A percentile compares a stretch with the other conserved stretches of the same genome.
Evolutionary conservation across 1,140 invertebrate species (phyloP).

Genomic region (Hypothenemus hampei): DNA sequence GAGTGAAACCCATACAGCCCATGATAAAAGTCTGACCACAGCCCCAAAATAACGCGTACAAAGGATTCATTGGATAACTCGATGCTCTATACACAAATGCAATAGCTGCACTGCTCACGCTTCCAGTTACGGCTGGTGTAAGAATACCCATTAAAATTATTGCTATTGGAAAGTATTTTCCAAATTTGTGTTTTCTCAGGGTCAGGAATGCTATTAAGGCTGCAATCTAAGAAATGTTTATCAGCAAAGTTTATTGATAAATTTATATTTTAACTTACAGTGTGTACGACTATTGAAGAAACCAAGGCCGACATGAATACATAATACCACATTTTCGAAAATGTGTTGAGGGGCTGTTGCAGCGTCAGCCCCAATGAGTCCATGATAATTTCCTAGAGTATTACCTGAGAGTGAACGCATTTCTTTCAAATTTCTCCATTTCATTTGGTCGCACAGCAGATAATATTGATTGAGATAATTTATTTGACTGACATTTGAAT

Average conservation of each 20-base stretch:
- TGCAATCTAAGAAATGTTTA: constrained; percentile 56
- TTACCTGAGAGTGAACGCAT: constrained; percentile 32
- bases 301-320: constrained; percentile 91
- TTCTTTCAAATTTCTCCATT: constrained; percentile 31
- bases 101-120: constrained; percentile 86
- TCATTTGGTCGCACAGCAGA: not conserved
- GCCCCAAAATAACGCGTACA: constrained; percentile 90
- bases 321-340: constrained; percentile 93
- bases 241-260: not conserved
- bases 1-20: constrained; percentile 83
- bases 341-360: constrained; percentile 56
- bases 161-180: constrained; percentile 84
- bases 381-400: constrained; percentile 34
- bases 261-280: too few relatives aligned
- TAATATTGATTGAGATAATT: not conserved
- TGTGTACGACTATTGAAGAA: constrained; percentile 88
- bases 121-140: constrained; percentile 78
- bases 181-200: constrained; percentile 87
- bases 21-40: constrained; percentile 87
- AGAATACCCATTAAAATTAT: constrained; percentile 85
- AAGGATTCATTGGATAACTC: constrained; percentile 78
- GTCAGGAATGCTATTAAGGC: constrained; percentile 86
- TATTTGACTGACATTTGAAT: too few relatives aligned
- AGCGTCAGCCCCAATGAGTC: constrained; percentile 59
- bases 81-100: constrained; percentile 90